These are phyloP conservation scores for Rotaria socialis DNA, from an alignment of 2,888 invertebrate genomes.

Conservation along the genomic window DNA sequence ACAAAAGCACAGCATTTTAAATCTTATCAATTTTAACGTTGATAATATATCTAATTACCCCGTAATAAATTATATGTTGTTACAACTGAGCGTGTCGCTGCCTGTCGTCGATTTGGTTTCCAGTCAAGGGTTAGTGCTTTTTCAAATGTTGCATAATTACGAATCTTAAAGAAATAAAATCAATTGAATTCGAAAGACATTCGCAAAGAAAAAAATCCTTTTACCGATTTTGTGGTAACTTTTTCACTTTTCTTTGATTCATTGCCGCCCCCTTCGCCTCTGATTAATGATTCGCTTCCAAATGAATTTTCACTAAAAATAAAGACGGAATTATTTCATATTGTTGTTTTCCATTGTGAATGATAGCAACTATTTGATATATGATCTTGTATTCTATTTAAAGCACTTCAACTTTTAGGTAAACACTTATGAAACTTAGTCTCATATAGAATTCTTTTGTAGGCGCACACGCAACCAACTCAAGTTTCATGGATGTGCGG, in stretches of 20 bases:
- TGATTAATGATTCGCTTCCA: conserved; percentile 16
- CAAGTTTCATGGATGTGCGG: no score
- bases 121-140: not conserved
- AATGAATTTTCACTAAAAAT: not conserved
- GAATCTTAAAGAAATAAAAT: not conserved
- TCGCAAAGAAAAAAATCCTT: no score
- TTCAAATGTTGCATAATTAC: not conserved
- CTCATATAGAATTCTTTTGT: no score
- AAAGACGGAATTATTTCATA: not conserved
- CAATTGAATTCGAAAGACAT: not conserved
- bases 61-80: conserved; percentile 12
- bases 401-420: no score
- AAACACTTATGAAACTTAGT: no score
- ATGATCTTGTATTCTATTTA: no score
- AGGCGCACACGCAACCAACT: no score
- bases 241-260: conserved; percentile 22
- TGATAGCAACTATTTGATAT: no score
- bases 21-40: no score
- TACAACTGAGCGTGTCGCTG: not conserved
- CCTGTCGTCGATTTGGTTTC: conserved; percentile 13
- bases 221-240: not conserved
- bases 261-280: not conserved
- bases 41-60: not conserved
- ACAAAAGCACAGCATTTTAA: no score
- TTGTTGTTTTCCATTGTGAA: no score